These are phyloP conservation scores for Wiebesia pumilae DNA, from an alignment of 1,140 invertebrate species.

Conservation along the genomic window DNA sequence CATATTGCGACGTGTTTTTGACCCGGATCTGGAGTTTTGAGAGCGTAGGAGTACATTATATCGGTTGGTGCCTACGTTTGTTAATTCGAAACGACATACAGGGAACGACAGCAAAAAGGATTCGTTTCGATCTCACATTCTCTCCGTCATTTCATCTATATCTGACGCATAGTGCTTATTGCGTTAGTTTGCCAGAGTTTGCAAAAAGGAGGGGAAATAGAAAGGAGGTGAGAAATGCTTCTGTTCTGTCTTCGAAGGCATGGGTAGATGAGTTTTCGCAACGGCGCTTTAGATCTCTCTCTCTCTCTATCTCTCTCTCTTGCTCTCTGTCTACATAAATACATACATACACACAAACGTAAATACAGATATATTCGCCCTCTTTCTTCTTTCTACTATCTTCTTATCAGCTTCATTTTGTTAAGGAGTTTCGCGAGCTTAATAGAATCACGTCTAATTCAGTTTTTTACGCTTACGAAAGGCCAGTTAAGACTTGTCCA, in stretches of 20 bases:
- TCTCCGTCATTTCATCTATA: not conserved
- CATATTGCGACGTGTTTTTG: not conserved
- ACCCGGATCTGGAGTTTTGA: not conserved
- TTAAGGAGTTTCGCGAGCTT: conserved; percentile 51
- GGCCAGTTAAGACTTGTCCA: conserved; percentile 34
- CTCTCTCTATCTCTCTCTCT: not conserved
- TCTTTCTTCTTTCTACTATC: conserved; percentile 5
- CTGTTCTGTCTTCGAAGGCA: conserved; percentile 17
- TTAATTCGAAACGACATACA: conserved; percentile 38
- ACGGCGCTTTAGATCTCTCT: not conserved
- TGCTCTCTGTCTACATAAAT: too few species aligned
- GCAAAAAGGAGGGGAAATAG: not conserved
- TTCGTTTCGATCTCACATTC: conserved; percentile 17
- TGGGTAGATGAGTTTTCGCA: conserved; percentile 27
- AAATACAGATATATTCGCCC: too few species aligned
- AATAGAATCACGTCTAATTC: conserved; percentile 53
- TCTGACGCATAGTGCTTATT: conserved; percentile 44
- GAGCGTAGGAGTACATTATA: conserved; percentile 11
- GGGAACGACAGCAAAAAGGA: not conserved
- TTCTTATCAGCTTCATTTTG: conserved; percentile 42
- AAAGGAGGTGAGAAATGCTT: conserved; percentile 34
- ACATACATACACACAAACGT: not conserved
- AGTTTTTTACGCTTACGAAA: conserved; percentile 35
- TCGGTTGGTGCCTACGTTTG: conserved; percentile 23
- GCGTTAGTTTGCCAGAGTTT: conserved; percentile 44